Conservation (phyloP, 2,113 vertebrate species). For the Electrona antarctica region DNA sequence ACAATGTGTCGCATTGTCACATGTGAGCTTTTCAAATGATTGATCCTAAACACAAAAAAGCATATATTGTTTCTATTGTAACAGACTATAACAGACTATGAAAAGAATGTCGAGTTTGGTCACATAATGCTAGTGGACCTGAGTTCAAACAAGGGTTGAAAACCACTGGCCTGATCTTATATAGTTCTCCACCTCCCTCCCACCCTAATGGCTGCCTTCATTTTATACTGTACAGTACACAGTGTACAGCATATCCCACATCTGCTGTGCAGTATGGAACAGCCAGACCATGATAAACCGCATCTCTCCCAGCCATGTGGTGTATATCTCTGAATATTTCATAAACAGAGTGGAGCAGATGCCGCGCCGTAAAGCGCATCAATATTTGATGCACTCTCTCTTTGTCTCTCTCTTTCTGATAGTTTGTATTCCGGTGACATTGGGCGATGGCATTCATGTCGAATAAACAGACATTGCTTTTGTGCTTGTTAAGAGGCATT, state of each 20-base stretch:
- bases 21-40: no score
- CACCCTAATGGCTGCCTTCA: neutral
- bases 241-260: slow-evolving; percentile 35
- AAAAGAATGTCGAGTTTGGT: no score
- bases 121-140: no score
- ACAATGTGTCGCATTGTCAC: no score
- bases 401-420: slow-evolving; percentile 50
- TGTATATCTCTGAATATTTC: slow-evolving; percentile 67
- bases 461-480: slow-evolving; percentile 38
- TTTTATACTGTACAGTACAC: slow-evolving; percentile 52
- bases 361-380: slow-evolving; percentile 65
- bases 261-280: slow-evolving; percentile 47
- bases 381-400: slow-evolving; percentile 67
- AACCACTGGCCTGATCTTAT: neutral
- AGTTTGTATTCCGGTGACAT: slow-evolving; percentile 61
- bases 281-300: slow-evolving; percentile 52
- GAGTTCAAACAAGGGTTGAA: no score
- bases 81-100: no score
- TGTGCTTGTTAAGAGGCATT: slow-evolving; percentile 53
- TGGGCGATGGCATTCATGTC: slow-evolving; percentile 22
- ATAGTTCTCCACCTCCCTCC: neutral
- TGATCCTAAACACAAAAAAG: no score
- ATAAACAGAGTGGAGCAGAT: slow-evolving; percentile 63
- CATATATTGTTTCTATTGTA: no score
- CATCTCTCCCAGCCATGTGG: slow-evolving; percentile 35